These are phyloP conservation scores for Hyperoodon ampullatus DNA, from an alignment of 2,113 vertebrate genomes.

Conservation along the genomic window DNA sequence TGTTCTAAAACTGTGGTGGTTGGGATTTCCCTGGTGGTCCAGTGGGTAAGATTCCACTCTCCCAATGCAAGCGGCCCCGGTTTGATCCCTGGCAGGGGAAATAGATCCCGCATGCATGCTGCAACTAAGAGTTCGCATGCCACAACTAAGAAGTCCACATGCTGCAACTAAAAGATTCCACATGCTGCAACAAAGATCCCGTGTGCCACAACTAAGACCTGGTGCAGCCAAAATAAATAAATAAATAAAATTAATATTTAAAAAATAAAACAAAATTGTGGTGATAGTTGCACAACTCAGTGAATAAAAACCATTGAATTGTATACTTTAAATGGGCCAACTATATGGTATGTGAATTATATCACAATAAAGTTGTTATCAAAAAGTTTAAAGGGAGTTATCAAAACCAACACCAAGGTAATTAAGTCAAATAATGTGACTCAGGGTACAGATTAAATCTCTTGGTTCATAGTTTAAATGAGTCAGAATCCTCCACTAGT, in stretches of 20 bases:
- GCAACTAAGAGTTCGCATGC: too few species aligned
- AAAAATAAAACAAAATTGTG: background rate
- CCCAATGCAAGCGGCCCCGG: too few species aligned
- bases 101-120: too few species aligned
- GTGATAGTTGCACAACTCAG: background rate
- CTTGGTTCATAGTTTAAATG: background rate
- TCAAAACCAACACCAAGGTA: background rate
- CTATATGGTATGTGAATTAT: background rate
- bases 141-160: too few species aligned
- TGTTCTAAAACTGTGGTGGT: background rate
- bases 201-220: too few species aligned
- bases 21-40: too few species aligned
- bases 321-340: background rate
- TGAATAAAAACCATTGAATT: background rate
- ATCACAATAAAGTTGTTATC: background rate
- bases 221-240: too few species aligned
- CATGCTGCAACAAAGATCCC: too few species aligned
- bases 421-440: conserved; percentile 3
- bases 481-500: background rate
- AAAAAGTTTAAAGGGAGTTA: background rate
- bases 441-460: background rate
- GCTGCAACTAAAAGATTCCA: too few species aligned
- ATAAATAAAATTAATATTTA: too few species aligned
- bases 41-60: too few species aligned
- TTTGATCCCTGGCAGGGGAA: too few species aligned